phyloP scores from a whole-genome alignment of 2,888 invertebrate genomes.

The Polietes domitor region DNA sequence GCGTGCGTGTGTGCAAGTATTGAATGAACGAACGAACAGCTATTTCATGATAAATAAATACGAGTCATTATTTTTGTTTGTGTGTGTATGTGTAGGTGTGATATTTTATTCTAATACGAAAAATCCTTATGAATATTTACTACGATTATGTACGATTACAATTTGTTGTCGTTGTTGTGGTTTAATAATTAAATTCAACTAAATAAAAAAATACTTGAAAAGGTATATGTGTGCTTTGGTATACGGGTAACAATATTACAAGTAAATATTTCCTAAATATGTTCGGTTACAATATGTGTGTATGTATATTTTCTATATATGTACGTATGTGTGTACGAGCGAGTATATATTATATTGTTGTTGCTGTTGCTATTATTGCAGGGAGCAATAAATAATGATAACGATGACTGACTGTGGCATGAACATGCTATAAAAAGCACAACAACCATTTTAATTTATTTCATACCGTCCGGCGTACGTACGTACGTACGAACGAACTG shows the following conservation, averaged over 20 bases:
- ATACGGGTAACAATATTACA: slow-evolving; percentile 44
- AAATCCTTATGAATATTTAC: slow-evolving; percentile 15
- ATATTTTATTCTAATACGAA: slow-evolving; percentile 13
- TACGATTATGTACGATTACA: not conserved
- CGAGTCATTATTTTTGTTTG: slow-evolving; percentile 7
- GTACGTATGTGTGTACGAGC: no score
- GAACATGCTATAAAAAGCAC: slow-evolving; percentile 55
- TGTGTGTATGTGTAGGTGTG: slow-evolving; percentile 6
- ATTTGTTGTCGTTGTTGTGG: slow-evolving; percentile 1
- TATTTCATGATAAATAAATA: not conserved
- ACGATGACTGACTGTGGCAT: slow-evolving; percentile 59
- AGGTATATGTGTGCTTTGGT: slow-evolving; percentile 65
- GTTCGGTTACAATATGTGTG: slow-evolving; percentile 8
- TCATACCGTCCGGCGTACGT: slow-evolving; percentile 27
- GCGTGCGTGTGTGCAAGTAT: not conserved
- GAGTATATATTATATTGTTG: slow-evolving; percentile 57
- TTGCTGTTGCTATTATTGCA: slow-evolving; percentile 61
- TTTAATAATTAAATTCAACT: slow-evolving; percentile 41
- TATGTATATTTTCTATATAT: not conserved
- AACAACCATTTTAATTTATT: slow-evolving; percentile 60
- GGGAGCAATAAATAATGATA: slow-evolving; percentile 66
- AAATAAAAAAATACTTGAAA: slow-evolving; percentile 42
- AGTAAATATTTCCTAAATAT: slow-evolving; percentile 10
- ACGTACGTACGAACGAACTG: no score
- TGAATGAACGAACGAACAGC: not conserved